Percentiles rank a stretch among this genome's conserved stretches.
Conservation (phyloP, 2,888 invertebrate genomes). For the Horisme vitalbata region DNA sequence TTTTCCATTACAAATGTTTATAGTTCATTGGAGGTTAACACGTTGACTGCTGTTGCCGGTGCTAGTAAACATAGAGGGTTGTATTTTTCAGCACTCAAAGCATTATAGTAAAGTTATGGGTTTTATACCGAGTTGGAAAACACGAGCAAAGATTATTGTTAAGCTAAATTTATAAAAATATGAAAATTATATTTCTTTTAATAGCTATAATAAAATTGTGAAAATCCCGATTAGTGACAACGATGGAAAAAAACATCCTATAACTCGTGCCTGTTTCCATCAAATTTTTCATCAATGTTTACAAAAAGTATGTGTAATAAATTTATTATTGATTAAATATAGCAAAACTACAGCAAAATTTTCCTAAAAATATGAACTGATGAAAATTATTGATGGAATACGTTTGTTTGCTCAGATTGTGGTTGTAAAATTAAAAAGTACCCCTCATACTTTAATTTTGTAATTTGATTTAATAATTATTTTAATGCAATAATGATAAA, state of each 20-base stretch:
- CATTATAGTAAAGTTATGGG: too few species aligned
- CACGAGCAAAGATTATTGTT: slow-evolving; percentile 23
- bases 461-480: slow-evolving; percentile 29
- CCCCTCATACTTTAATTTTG: slow-evolving; percentile 37
- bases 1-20: too few species aligned
- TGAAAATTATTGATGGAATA: slow-evolving; percentile 40
- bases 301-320: too few species aligned
- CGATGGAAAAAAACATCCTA: slow-evolving; percentile 50
- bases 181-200: slow-evolving; percentile 31
- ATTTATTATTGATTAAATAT: too few species aligned
- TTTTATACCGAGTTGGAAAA: slow-evolving; percentile 28
- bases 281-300: slow-evolving; percentile 37
- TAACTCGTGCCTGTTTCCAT: slow-evolving; percentile 65
- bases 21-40: too few species aligned
- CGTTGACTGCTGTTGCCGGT: too few species aligned
- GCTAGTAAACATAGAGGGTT: too few species aligned
- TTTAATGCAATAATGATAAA: not conserved
- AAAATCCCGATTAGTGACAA: slow-evolving; percentile 24
- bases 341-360: too few species aligned
- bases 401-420: slow-evolving; percentile 71
- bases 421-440: slow-evolving; percentile 59
- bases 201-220: slow-evolving; percentile 23
- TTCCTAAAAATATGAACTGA: slow-evolving; percentile 1
- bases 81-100: too few species aligned
- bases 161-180: slow-evolving; percentile 25